Base-by-base conservation (phyloP, 2,888 invertebrate genomes). In the Crematogaster levior region DNA sequence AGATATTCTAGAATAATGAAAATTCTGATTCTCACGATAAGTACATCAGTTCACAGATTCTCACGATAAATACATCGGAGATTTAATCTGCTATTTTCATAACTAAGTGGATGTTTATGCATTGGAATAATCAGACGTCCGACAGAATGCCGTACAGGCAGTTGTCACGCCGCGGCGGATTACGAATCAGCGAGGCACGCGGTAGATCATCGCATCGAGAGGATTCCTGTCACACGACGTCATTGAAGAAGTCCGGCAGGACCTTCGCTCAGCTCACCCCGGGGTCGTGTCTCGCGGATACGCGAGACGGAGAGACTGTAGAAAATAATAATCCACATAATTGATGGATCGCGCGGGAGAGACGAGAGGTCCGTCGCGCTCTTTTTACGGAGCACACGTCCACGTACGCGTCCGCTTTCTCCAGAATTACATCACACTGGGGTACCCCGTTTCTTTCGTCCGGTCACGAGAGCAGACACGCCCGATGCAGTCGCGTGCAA, bases 401-500 rank as follows among this genome's bases (percentile, higher is more conserved):
- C 84, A 61, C 70, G 81, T 58, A 80, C 82, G 82, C 48, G 65
- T 66, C 65, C 81, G 84, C 89, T 90, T 90, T 90, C 89, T 90
- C 89, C 87, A 68, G 63, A 68, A 89, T 90, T 89, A 75, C 90
- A 81, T 86, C 87, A 90, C 63, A 61, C 61, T 65, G 72, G 24
- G 43, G 48, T 81, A 75, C 61, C 66, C 81, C n/a, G 63, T 70
- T 83, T 66, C 48, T 43, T 63, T 70, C 77, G 70, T 70, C 60
- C 56, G 30, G 56, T 53, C 43, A 30, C 53, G 40, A 48, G 51
- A 82, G 15, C 48, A 61, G 81, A 81, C 83, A 83, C 83, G 40
- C 83, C 81, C 70, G 53, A 7, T 53, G 37, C 75, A 12, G 24
- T 46, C 21, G 61, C 65, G 18, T 2, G 61, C 40, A 27, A 60